phyloP scores from a whole-genome alignment of 2,113 vertebrate genomes.

The Megaleporinus macrocephalus region DNA sequence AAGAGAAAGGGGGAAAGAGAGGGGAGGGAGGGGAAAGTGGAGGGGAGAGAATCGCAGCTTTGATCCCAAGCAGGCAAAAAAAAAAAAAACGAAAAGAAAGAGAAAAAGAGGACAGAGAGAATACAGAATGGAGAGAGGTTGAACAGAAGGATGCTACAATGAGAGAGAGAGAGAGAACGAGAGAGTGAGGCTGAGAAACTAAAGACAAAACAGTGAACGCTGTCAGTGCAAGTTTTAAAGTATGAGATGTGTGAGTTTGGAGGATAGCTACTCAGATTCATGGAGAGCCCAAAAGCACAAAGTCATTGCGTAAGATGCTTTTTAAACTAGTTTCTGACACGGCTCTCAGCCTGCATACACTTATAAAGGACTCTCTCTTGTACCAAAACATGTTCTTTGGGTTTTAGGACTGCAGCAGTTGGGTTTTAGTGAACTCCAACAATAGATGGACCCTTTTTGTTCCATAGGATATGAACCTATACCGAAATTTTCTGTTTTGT shows the following conservation, averaged over 20 bases:
- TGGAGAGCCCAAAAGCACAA: background rate
- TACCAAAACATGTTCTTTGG: too few species aligned
- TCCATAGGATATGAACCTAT: too few species aligned
- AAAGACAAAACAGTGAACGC: conserved; percentile 2
- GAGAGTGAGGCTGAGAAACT: background rate
- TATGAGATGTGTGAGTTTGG: background rate
- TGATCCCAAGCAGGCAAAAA: background rate
- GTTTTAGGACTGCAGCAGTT: too few species aligned
- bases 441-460: too few species aligned
- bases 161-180: background rate
- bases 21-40: background rate
- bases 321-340: background rate
- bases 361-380: background rate
- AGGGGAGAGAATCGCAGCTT: background rate
- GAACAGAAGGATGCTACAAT: background rate
- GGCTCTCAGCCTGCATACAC: background rate
- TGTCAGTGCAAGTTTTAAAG: background rate
- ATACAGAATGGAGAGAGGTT: background rate
- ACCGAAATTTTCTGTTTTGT: too few species aligned
- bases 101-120: conserved; percentile 2
- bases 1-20: background rate
- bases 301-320: background rate
- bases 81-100: background rate
- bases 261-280: conserved; percentile 9
- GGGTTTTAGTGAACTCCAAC: too few species aligned